These are phyloP conservation scores for Lasioglossum figueresi DNA, from an alignment of 2,888 invertebrate species.

Conservation along the genomic window DNA sequence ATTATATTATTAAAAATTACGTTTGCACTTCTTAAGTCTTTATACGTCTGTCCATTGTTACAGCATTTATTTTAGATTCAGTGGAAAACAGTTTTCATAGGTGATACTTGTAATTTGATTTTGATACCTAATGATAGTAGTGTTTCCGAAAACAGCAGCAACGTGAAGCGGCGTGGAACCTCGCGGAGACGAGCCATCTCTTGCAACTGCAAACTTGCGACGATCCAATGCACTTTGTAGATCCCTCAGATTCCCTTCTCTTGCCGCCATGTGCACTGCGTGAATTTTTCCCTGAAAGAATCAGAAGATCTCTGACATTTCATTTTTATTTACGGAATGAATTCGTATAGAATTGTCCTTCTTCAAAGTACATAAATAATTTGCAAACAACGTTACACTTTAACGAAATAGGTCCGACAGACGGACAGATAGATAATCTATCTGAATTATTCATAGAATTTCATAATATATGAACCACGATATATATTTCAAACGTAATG, in stretches of 20 bases:
- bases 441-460: neutral
- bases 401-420: neutral
- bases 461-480: neutral
- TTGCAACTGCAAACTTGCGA: constrained; percentile 95
- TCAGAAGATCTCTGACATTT: neutral
- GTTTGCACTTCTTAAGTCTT: too few relatives aligned
- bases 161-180: constrained; percentile 95
- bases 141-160: constrained; percentile 93
- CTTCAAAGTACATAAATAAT: neutral
- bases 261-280: constrained; percentile 93
- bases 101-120: neutral
- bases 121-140: constrained; percentile 84
- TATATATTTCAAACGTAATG: neutral
- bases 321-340: neutral
- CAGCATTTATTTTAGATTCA: neutral
- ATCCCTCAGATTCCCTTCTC: constrained; percentile 93
- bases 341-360: neutral
- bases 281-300: constrained; percentile 92
- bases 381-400: neutral
- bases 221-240: constrained; percentile 94
- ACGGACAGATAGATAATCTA: neutral
- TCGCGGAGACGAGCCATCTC: constrained; percentile 92
- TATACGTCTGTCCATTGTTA: neutral
- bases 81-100: neutral
- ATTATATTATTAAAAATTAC: too few relatives aligned